A percentile compares a stretch with the other conserved stretches of the same genome.
Conservation (phyloP, 2,797 vertebrate species). For the Esox lucius region DNA sequence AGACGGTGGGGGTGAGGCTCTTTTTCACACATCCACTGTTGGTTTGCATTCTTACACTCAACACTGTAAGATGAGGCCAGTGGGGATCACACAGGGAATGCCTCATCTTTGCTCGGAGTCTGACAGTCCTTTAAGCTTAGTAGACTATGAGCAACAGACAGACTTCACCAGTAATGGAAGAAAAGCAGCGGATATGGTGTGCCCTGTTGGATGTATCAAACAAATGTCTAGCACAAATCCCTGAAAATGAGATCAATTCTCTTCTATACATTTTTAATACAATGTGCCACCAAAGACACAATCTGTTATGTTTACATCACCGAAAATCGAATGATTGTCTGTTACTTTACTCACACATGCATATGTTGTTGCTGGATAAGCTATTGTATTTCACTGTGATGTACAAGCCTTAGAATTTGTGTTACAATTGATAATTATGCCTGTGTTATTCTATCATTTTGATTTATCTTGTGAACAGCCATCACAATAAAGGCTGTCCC, state of each 20-base stretch:
- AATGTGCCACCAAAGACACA: constrained; percentile 45
- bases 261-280: constrained; percentile 15
- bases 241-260: constrained; percentile 37
- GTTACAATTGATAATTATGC: neutral
- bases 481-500: constrained; percentile 1
- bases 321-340: constrained; percentile 33
- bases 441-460: neutral
- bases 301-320: constrained; percentile 40
- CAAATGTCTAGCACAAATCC: constrained; percentile 46
- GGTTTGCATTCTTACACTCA: constrained; percentile 60
- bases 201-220: constrained; percentile 50
- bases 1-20: constrained; percentile 48
- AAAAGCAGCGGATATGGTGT: constrained; percentile 41
- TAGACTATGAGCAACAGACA: constrained; percentile 53
- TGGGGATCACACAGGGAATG: constrained; percentile 67
- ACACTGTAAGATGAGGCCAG: constrained; percentile 63
- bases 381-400: constrained; percentile 40
- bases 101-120: constrained; percentile 52
- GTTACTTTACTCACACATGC: constrained; percentile 25
- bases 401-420: constrained; percentile 17
- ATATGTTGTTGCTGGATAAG: constrained; percentile 26
- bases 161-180: constrained; percentile 62
- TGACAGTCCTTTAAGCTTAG: constrained; percentile 42
- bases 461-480: constrained; percentile 5
- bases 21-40: constrained; percentile 54